These are phyloP conservation scores for Drosophila neotestacea DNA, from an alignment of 2,888 invertebrate species.

Conservation along the genomic window DNA sequence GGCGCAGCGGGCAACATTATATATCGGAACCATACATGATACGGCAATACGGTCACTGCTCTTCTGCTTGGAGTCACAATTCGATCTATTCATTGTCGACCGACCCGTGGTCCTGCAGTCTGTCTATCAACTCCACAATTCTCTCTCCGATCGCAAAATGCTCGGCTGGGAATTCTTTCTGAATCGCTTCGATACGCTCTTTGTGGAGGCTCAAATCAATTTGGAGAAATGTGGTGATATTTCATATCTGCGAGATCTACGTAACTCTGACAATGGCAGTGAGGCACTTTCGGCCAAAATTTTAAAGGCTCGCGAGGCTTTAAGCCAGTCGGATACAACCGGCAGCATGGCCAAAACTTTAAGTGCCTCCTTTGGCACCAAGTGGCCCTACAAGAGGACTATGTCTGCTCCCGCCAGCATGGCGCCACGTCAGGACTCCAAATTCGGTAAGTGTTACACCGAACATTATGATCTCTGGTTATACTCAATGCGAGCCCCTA, in stretches of 20 bases:
- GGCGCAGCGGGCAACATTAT: slow-evolving; percentile 96
- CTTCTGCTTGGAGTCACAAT: slow-evolving; percentile 98
- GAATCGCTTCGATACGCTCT: slow-evolving; percentile 97
- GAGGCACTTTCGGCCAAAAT: slow-evolving; percentile 94
- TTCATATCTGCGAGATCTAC: slow-evolving; percentile 93
- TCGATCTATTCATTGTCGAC: slow-evolving; percentile 98
- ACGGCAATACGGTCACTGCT: slow-evolving; percentile 94
- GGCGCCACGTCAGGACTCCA: slow-evolving; percentile 90
- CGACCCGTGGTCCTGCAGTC: slow-evolving; percentile 98
- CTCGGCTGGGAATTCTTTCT: slow-evolving; percentile 99
- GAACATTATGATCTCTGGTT: too few species aligned
- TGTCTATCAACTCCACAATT: slow-evolving; percentile 96
- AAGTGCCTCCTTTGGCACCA: slow-evolving; percentile 94
- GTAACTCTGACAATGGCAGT: slow-evolving; percentile 94
- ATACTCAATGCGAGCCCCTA: too few species aligned
- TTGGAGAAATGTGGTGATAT: slow-evolving; percentile 94
- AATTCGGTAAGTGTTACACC: slow-evolving; percentile 86
- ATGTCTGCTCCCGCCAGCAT: slow-evolving; percentile 96
- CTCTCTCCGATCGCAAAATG: slow-evolving; percentile 94
- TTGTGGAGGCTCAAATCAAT: slow-evolving; percentile 97
- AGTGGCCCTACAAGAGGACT: slow-evolving; percentile 97
- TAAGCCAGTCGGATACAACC: slow-evolving; percentile 90
- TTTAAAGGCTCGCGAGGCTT: slow-evolving; percentile 94
- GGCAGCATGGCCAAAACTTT: slow-evolving; percentile 89
- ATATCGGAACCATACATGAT: slow-evolving; percentile 97